Percentiles rank a stretch among this genome's conserved stretches.
Evolutionary conservation across 2,113 vertebrate species (phyloP).

Genomic region (Pao palembangensis): DNA sequence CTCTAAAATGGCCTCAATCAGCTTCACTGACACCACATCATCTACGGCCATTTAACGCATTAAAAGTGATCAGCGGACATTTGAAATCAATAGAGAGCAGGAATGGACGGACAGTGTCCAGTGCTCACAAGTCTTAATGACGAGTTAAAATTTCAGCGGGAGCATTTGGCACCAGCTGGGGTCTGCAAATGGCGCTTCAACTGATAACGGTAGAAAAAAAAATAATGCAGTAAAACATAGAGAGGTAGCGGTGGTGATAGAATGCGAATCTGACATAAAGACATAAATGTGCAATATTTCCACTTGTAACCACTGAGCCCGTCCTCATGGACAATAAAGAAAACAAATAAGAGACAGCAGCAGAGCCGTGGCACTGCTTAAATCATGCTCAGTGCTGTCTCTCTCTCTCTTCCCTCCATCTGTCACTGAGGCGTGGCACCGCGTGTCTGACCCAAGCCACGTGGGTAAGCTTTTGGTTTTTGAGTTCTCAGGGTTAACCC

Average conservation of each 20-base stretch:
- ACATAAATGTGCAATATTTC: not conserved
- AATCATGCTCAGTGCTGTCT: not conserved
- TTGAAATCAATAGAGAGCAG: not conserved
- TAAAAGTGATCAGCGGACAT: not conserved
- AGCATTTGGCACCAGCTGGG: not conserved
- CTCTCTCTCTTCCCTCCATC: conserved; percentile 55
- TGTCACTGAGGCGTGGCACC: conserved; percentile 51
- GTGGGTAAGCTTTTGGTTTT: conserved; percentile 43
- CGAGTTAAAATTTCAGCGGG: not conserved
- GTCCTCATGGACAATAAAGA: not conserved
- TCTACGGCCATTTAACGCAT: not conserved
- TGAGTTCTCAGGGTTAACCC: conserved; percentile 33
- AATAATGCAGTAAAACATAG: not conserved
- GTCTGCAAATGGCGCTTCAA: not conserved
- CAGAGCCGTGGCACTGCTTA: not conserved
- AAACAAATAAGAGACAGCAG: not conserved
- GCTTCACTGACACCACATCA: not conserved
- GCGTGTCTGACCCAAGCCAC: conserved; percentile 45
- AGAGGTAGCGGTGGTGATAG: not conserved
- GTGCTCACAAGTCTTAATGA: not conserved
- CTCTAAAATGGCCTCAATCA: not conserved
- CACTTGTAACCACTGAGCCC: not conserved
- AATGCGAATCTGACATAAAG: not conserved
- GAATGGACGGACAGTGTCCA: not conserved
- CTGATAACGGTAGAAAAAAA: not conserved